These are phyloP conservation scores for Drosophila mimetica DNA, from an alignment of 2,888 invertebrate species.

Conservation along the genomic window DNA sequence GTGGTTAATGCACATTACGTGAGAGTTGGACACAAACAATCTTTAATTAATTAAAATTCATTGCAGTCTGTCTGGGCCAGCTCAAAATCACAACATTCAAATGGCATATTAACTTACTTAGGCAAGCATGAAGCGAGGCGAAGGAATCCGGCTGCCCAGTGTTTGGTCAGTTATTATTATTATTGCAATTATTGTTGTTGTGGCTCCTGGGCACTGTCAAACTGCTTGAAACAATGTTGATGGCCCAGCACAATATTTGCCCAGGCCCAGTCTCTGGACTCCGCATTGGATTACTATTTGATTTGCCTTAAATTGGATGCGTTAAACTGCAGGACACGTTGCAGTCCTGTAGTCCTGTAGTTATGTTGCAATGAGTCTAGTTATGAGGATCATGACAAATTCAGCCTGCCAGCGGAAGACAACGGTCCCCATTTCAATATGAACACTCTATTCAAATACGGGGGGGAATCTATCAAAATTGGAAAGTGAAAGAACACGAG, in stretches of 20 bases:
- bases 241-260: slow-evolving; percentile 25
- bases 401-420: slow-evolving; percentile 16
- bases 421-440: slow-evolving; percentile 25
- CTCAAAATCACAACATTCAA: slow-evolving; percentile 64
- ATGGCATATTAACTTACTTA: slow-evolving; percentile 78
- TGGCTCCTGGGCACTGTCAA: slow-evolving; percentile 30
- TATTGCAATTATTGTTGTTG: slow-evolving; percentile 55
- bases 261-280: background rate
- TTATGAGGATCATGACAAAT: slow-evolving; percentile 14
- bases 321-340: slow-evolving; percentile 20
- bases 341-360: background rate
- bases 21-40: slow-evolving; percentile 47
- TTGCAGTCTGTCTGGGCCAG: slow-evolving; percentile 45
- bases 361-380: too few species aligned
- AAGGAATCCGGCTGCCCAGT: slow-evolving; percentile 25
- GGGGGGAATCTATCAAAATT: slow-evolving; percentile 47
- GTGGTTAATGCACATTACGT: slow-evolving; percentile 44
- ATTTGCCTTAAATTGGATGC: slow-evolving; percentile 42
- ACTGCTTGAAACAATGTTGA: slow-evolving; percentile 57
- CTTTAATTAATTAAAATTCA: slow-evolving; percentile 79
- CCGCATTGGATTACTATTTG: slow-evolving; percentile 42
- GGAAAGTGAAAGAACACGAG: slow-evolving; percentile 23
- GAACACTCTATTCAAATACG: slow-evolving; percentile 38
- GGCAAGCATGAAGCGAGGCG: slow-evolving; percentile 57
- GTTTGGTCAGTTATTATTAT: slow-evolving; percentile 45